Evolutionary conservation across 2,113 vertebrate species (phyloP), one percentile per base, ranked within the genome.

Genomic region (Corynorhinus townsendii): DNA sequence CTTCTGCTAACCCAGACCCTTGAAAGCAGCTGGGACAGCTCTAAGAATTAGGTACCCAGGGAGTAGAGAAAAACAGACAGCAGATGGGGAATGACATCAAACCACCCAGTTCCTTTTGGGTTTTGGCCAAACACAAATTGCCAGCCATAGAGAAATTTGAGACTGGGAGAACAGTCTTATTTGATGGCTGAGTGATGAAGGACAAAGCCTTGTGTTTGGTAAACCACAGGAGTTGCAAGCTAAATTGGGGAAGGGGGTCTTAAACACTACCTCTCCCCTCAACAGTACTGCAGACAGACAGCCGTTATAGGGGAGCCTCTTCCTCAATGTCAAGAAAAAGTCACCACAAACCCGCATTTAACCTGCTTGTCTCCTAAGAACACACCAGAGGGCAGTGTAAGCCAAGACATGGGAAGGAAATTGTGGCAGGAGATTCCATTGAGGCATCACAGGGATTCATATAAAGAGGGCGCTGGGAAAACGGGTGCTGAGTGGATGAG

Each of bases 331-430:
- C 91, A 89, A 84, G 40, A 26, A 75, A 95, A 97, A 75, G 86
- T 94, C 89, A 83, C 47, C 19, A 2, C 24, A 75, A 69, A 62
- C 38, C 56, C n/a, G 30, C 43, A 33, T 7, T 16, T 68, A 19
- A 56, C 40, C 12, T 17, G 86, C 49, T n/a, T 45, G n/a, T 95
- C 47, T 90, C 87, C 7, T 5, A 24, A 66, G 8, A 1, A 22
- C 6, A 80, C 97, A 84, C 92, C 95, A 97, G 97, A 93, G 93
- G 96, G 95, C 96, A 97, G 96, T 96, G 71, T 92, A 87, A 89
- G 80, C 95, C 87, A 91, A 59, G 30, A 69, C 38, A 84, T 54
- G 66, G 62, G 9, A 56, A 89, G 76, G 4, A 10, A 30, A 62
- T 14, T 0, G 33, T 0, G 12, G 4, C 1, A 0, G 5, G 12